phyloP scores from a whole-genome alignment of 2,113 vertebrate genomes.

The Sylvia atricapilla region DNA sequence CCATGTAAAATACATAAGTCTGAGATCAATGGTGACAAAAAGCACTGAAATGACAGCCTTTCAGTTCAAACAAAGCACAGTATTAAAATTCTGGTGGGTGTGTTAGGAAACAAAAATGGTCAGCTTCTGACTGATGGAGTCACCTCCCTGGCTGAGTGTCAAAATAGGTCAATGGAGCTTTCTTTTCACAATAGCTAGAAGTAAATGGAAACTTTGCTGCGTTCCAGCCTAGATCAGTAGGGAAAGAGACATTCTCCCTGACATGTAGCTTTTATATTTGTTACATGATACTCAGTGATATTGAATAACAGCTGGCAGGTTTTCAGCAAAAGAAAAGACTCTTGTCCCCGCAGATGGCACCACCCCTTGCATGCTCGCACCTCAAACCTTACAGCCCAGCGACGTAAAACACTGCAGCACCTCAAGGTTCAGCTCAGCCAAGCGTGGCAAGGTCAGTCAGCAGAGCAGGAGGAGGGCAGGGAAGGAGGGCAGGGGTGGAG shows the following conservation, averaged over 20 bases:
- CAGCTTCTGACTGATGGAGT: constrained; percentile 60
- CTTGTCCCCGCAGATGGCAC: not conserved
- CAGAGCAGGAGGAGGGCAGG: constrained; percentile 24
- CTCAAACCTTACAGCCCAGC: constrained; percentile 56
- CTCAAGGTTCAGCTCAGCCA: constrained; percentile 76
- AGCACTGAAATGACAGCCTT: not conserved
- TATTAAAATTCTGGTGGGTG: constrained; percentile 53
- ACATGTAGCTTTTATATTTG: constrained; percentile 31
- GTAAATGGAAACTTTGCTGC: constrained; percentile 57
- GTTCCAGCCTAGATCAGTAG: not conserved
- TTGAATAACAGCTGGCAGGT: constrained; percentile 12
- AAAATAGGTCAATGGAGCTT: constrained; percentile 59
- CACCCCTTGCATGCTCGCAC: constrained; percentile 49
- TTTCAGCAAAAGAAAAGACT: not conserved
- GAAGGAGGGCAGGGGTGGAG: not conserved
- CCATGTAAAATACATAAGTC: not conserved
- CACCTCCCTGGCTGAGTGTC: constrained; percentile 51
- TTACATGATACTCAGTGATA: not conserved
- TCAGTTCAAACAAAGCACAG: not conserved
- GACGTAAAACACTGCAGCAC: constrained; percentile 16
- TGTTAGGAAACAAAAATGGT: constrained; percentile 53
- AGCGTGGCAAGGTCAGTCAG: constrained; percentile 75
- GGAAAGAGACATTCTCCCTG: not conserved
- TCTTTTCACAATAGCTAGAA: constrained; percentile 49
- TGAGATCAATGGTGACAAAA: not conserved